These are phyloP conservation scores for Brachyrhaphis roseni DNA, from an alignment of 2,797 vertebrate genomes.

Conservation along the genomic window DNA sequence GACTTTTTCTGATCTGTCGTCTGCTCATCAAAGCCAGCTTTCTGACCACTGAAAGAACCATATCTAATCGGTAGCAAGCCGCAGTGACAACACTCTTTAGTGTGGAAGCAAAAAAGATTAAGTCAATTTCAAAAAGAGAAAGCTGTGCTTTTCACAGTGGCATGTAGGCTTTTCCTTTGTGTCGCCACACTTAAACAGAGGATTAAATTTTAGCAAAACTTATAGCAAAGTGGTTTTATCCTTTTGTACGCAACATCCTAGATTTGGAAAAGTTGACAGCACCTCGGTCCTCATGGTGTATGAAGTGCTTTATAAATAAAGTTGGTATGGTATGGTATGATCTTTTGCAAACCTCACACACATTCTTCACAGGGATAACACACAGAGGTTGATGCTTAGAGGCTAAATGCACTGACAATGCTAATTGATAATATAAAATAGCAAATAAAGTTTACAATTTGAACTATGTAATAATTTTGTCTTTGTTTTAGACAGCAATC, in stretches of 20 bases:
- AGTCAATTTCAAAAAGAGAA: background rate
- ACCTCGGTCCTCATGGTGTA: too few relatives aligned
- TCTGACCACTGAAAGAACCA: background rate
- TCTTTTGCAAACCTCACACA: background rate
- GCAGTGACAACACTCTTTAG: background rate
- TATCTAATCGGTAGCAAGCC: background rate
- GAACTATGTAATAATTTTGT: background rate
- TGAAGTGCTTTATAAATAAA: too few relatives aligned
- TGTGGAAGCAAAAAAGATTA: background rate
- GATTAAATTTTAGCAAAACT: background rate
- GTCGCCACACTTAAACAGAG: background rate
- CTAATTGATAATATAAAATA: background rate
- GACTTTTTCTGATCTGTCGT: background rate
- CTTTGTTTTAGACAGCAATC: too few relatives aligned
- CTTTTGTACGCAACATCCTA: background rate
- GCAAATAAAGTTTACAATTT: background rate
- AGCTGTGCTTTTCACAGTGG: background rate
- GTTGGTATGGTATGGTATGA: too few relatives aligned
- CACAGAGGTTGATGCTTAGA: background rate
- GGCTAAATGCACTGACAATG: background rate
- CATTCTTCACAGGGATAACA: background rate
- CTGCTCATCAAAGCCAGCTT: background rate
- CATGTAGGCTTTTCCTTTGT: background rate
- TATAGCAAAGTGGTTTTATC: background rate
- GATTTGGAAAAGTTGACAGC: background rate